Evolutionary conservation across 2,888 invertebrate species (phyloP), one percentile per base, ranked within the genome.

Genomic region (Sericinus montela): DNA sequence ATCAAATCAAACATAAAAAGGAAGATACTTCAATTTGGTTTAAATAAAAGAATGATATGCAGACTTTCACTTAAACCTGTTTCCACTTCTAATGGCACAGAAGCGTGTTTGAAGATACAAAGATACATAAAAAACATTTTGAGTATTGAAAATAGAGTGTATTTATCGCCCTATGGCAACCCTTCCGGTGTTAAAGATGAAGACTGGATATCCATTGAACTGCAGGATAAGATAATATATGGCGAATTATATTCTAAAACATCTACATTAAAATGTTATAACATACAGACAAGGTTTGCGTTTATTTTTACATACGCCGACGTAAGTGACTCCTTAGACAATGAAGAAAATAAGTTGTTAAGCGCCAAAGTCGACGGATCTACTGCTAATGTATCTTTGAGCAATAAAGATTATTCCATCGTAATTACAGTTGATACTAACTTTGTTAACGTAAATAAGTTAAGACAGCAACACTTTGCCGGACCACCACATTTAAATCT

Each of bases 401-500:
- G 55, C 45, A 38, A 60, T 3, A 75, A 79, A 16, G 73, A 77
- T 16, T 55, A 73, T 23, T 72, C 78, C 10, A 56, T 63, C 2
- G 66, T 84, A 1, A 51, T 87, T 19, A 84, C 81, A 10, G 58
- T 82, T 0, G 87, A 85, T 54, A 65, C 71, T 0, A 72, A 57
- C 47, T 89, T 87, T 38, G 62, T 85, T 14, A 85, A 89, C 51
- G 63, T 70, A n/a, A 79, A 79, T 3, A 75, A 66, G 43, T 72
- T 74, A 4, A 67, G 67, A 36, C 56, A 63, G 19, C 62, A 67
- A 16, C 72, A 81, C 54, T 78, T 78, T 58, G 92, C 92, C 7
- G 90, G 90, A 48, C 89, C 91, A 50, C 93, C 94, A 13, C 89
- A 91, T 52, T 83, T 94, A 48, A 90, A 92, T 60, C 89, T 93